Evolutionary conservation across 2,797 vertebrate species (phyloP).

Genomic region (Brachyrhaphis roseni): DNA sequence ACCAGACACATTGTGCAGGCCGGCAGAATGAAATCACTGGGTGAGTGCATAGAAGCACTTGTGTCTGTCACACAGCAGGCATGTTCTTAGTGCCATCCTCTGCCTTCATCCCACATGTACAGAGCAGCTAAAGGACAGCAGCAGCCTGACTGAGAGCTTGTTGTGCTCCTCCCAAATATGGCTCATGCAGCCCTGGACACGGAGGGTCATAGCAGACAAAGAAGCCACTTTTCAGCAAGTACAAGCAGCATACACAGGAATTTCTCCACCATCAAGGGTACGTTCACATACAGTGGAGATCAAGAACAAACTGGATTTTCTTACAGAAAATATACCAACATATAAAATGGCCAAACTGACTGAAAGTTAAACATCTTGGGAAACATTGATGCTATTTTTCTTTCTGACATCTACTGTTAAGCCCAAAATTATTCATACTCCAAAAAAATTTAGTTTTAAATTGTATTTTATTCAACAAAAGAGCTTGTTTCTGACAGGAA

Average conservation of each 20-base stretch:
- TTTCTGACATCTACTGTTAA: neutral
- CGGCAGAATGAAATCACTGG: conserved; percentile 65
- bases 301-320: neutral
- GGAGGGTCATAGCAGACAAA: conserved; percentile 45
- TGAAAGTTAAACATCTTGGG: neutral
- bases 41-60: conserved; percentile 53
- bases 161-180: conserved; percentile 68
- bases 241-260: conserved; percentile 23
- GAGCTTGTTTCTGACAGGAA: neutral
- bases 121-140: conserved; percentile 26
- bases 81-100: conserved; percentile 64
- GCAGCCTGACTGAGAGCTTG: conserved; percentile 60
- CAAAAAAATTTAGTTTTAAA: neutral
- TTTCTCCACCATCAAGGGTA: conserved; percentile 6
- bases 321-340: neutral
- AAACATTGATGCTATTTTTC: neutral
- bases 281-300: neutral
- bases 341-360: neutral
- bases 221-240: conserved; percentile 36
- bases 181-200: conserved; percentile 44
- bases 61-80: conserved; percentile 65
- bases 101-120: conserved; percentile 63
- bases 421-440: neutral
- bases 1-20: conserved; percentile 6
- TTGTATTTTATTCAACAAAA: neutral